Percentiles rank a stretch among this genome's conserved stretches.
phyloP scores from a whole-genome alignment of 2,797 vertebrate species.

The Melanotaenia boesemani region DNA sequence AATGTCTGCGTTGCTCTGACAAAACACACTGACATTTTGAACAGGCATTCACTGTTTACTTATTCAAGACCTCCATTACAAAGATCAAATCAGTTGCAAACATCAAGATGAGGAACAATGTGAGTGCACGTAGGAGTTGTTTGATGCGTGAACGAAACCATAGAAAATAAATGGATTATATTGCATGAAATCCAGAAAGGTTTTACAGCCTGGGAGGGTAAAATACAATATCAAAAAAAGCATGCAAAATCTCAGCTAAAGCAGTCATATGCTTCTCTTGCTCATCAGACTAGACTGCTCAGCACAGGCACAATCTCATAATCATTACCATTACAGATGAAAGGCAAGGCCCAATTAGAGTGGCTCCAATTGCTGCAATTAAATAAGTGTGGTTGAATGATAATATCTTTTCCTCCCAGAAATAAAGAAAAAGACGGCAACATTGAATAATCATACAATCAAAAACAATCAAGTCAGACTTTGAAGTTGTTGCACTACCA shows the following conservation, averaged over 20 bases:
- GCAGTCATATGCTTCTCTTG: slow-evolving; percentile 54
- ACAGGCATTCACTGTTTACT: slow-evolving; percentile 78
- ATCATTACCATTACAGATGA: slow-evolving; percentile 89
- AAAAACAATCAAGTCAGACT: slow-evolving; percentile 85
- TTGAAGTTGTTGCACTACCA: slow-evolving; percentile 83
- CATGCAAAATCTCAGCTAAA: slow-evolving; percentile 33
- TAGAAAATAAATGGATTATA: slow-evolving; percentile 36
- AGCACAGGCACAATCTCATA: slow-evolving; percentile 84
- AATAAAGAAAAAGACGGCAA: slow-evolving; percentile 84
- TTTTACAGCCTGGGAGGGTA: slow-evolving; percentile 13
- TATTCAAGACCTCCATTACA: slow-evolving; percentile 76
- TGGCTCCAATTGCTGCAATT: slow-evolving; percentile 89
- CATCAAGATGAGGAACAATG: slow-evolving; percentile 65
- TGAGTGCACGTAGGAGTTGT: slow-evolving; percentile 47
- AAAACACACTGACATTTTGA: slow-evolving; percentile 76
- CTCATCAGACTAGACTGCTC: slow-evolving; percentile 79
- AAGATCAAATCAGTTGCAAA: slow-evolving; percentile 74
- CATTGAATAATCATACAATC: slow-evolving; percentile 88
- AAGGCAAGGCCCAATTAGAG: slow-evolving; percentile 85
- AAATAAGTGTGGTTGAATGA: slow-evolving; percentile 90
- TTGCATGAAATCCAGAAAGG: background rate
- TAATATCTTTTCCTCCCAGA: slow-evolving; percentile 86
- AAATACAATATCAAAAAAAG: slow-evolving; percentile 26
- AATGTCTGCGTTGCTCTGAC: slow-evolving; percentile 77
- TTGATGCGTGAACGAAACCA: slow-evolving; percentile 38